Evolutionary conservation across 2,888 invertebrate genomes (phyloP), one percentile per base, ranked within the genome.

Genomic region (Campoletis raptor): DNA sequence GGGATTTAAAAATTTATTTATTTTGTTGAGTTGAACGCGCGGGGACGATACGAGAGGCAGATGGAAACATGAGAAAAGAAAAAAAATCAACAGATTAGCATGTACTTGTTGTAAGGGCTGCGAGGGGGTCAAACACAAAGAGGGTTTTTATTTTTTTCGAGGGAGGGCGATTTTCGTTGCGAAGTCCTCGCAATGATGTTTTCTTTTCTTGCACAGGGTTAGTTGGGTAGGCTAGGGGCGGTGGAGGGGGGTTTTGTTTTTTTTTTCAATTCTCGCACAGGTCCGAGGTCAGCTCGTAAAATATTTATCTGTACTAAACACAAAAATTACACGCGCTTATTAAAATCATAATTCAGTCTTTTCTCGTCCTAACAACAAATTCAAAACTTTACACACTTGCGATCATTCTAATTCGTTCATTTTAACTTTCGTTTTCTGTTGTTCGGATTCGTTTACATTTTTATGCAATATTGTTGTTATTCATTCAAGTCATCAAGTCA

Each of bases 51-150:
- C 92, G 91, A 91, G 89, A 90, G 92, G 90, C 90, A 90, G 90
- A 91, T 91, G 92, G 91, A 93, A 87, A 87, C 87, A 89, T 87
- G 87, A 90, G 91, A 93, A 91, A 93, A 91, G 92, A 94, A 93
- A 93, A 90, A 92, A 92, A 93, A 91, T 48, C 40, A 78, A 93
- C 90, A 92, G 89, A 91, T 90, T 92, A 91, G 92, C 91, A 92
- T 93, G 93, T 92, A 92, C 92, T 89, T 84, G 52, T 81, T 30
- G 30, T 61, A 7, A 61, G 61, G 61, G 30, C 30, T 61, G 61
- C 61, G 30, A 24, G 12, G 24, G 57, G 57, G 15, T 12, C 12
- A 15, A 24, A 24, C 9, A 30, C 15, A 30, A 61, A 15, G 30
- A 30, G 61, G 30, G 15, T 15, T 30, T 30, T 30, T 30, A 7